These are phyloP conservation scores for Apotomis turbidana DNA, from an alignment of 2,888 invertebrate genomes.

Conservation along the genomic window DNA sequence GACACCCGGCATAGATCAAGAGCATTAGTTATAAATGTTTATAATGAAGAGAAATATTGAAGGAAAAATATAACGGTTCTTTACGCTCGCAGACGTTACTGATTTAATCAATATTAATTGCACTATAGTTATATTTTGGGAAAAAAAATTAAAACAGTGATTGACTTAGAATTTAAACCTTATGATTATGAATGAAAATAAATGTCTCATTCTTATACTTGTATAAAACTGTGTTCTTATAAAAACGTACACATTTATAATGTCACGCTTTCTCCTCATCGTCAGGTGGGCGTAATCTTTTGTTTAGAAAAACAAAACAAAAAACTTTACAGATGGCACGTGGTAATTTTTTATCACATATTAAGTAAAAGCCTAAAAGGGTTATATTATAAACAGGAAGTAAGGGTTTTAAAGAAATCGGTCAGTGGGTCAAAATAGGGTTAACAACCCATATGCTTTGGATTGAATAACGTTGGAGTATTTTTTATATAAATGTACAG, in stretches of 20 bases:
- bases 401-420: conserved; percentile 47
- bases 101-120: no score
- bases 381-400: conserved; percentile 44
- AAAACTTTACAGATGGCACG: conserved; percentile 57
- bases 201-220: no score
- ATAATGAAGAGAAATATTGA: no score
- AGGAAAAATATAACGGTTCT: no score
- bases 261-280: conserved; percentile 34
- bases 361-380: conserved; percentile 36
- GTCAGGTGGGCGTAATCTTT: conserved; percentile 55
- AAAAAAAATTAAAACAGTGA: no score
- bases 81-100: no score
- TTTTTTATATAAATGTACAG: conserved; percentile 22
- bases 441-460: conserved; percentile 26
- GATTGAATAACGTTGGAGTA: background rate
- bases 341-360: conserved; percentile 55
- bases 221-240: no score
- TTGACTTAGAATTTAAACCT: no score
- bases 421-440: conserved; percentile 59
- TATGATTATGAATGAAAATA: no score
- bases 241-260: background rate
- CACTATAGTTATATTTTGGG: no score
- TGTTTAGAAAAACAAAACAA: conserved; percentile 38
- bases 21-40: no score
- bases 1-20: no score